phyloP scores from a whole-genome alignment of 2,888 invertebrate species.

The Lepetodrilus schrolli region DNA sequence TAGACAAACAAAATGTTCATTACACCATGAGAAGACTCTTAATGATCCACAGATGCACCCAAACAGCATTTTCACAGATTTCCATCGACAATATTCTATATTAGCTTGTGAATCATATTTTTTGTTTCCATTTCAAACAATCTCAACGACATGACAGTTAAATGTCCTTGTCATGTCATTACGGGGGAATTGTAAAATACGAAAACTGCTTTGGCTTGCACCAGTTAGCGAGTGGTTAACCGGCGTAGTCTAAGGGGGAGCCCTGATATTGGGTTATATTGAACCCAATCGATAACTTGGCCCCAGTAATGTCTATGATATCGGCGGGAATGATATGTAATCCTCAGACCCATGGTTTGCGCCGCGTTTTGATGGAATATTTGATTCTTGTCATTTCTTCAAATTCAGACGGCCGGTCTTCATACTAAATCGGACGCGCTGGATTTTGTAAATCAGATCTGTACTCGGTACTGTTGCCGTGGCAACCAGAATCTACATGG shows the following conservation, averaged over 20 bases:
- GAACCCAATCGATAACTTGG: conserved; percentile 24
- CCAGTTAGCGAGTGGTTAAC: not conserved
- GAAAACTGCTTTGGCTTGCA: not conserved
- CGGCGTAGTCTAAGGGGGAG: not conserved
- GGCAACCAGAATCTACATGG: conserved; percentile 13
- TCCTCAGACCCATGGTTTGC: not conserved
- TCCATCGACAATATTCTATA: not conserved
- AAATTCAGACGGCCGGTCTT: conserved; percentile 4
- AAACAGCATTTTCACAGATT: not conserved
- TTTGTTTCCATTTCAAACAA: no score
- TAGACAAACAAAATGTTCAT: conserved; percentile 40
- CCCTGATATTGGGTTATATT: conserved; percentile 29
- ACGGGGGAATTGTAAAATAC: conserved; percentile 9
- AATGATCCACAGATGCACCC: conserved; percentile 27
- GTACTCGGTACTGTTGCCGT: not conserved
- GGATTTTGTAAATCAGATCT: not conserved
- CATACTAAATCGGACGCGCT: not conserved
- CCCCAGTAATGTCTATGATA: conserved; percentile 17
- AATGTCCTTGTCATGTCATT: conserved; percentile 10
- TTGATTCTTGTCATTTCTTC: conserved; percentile 14
- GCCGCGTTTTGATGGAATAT: conserved; percentile 22
- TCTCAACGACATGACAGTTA: not conserved
- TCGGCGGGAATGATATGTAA: conserved; percentile 16
- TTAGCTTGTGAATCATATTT: not conserved
- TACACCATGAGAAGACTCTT: conserved; percentile 5